Evolutionary conservation across 2,888 invertebrate genomes (phyloP).

Genomic region (Amphipyra berbera): DNA sequence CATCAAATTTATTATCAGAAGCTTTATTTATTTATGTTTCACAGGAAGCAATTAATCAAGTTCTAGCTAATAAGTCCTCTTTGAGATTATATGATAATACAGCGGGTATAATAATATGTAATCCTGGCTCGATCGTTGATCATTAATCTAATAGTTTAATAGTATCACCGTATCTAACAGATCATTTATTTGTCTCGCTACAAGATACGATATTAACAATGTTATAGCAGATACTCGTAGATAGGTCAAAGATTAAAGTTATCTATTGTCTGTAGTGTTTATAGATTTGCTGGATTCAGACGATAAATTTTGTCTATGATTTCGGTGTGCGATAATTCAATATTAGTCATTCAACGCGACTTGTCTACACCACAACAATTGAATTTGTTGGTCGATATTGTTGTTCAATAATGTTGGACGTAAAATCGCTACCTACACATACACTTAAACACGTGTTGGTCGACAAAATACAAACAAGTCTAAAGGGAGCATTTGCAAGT

Average conservation of each 20-base stretch:
- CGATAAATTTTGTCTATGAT: constrained; percentile 17
- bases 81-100: constrained; percentile 30
- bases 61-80: constrained; percentile 39
- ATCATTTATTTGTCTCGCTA: constrained; percentile 37
- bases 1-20: constrained; percentile 3
- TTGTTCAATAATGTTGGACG: not conserved
- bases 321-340: constrained; percentile 12
- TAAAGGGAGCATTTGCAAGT: too few species aligned
- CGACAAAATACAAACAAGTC: too few species aligned
- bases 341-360: not conserved
- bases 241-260: constrained; percentile 31
- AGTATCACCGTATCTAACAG: constrained; percentile 22
- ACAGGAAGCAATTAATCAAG: constrained; percentile 47
- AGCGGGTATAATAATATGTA: constrained; percentile 30
- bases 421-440: too few species aligned
- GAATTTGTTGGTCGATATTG: not conserved
- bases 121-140: constrained; percentile 24
- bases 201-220: constrained; percentile 8
- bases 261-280: constrained; percentile 34
- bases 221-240: constrained; percentile 7
- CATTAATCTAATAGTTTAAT: constrained; percentile 41
- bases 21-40: constrained; percentile 19
- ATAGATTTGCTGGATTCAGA: constrained; percentile 22
- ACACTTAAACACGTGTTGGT: too few species aligned
- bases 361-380: constrained; percentile 3